phyloP scores from a whole-genome alignment of 1,140 invertebrate species.

The Mesaphorura yosii region DNA sequence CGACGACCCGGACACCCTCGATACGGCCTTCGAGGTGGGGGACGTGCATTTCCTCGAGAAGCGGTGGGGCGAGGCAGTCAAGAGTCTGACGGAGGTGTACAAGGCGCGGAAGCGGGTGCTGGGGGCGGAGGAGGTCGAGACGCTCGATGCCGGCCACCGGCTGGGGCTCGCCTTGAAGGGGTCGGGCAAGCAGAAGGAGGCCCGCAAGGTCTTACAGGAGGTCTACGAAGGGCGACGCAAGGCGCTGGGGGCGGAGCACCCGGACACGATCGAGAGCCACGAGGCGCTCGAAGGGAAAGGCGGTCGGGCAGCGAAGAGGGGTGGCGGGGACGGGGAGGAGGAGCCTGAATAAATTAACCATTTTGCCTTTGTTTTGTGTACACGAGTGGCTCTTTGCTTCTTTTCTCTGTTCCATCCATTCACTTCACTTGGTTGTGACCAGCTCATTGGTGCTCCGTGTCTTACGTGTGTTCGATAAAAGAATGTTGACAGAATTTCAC shows the following conservation, averaged over 20 bases:
- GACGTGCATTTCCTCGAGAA: conserved; percentile 5
- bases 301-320: too few relatives aligned
- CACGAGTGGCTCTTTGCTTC: too few relatives aligned
- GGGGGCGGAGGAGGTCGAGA: conserved; percentile 10
- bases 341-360: too few relatives aligned
- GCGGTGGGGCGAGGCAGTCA: conserved; percentile 9
- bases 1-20: conserved; percentile 15
- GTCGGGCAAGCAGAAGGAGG: conserved; percentile 10
- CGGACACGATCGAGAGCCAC: conserved; percentile 1
- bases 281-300: not conserved
- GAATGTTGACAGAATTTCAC: too few relatives aligned
- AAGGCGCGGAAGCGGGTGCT: conserved; percentile 8
- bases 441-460: too few relatives aligned
- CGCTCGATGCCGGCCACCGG: conserved; percentile 7
- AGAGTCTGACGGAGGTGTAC: conserved; percentile 11
- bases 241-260: conserved; percentile 1
- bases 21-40: conserved; percentile 10
- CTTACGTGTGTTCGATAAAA: too few relatives aligned
- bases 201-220: conserved; percentile 8
- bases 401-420: too few relatives aligned
- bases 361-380: too few relatives aligned
- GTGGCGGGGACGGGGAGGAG: too few relatives aligned
- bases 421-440: too few relatives aligned
- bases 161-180: conserved; percentile 6
- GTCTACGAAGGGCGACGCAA: conserved; percentile 3